A percentile compares a stretch with the other conserved stretches of the same genome.
Evolutionary conservation across 2,113 vertebrate species (phyloP).

Genomic region (Burhinus oedicnemus): DNA sequence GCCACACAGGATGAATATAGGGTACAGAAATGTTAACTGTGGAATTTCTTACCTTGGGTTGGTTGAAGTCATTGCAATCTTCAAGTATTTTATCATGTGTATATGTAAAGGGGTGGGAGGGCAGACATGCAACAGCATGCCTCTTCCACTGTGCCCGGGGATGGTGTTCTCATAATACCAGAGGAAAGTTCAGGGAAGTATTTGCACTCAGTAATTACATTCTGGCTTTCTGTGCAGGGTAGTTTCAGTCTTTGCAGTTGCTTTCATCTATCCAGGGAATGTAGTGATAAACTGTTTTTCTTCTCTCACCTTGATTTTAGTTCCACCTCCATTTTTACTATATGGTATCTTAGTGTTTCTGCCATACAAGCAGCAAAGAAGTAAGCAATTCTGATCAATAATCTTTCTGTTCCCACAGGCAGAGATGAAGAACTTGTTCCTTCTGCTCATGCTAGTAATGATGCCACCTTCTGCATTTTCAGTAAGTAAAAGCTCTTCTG

Average conservation of each 20-base stretch:
- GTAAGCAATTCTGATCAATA: background rate
- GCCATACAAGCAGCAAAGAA: background rate
- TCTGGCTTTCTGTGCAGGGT: background rate
- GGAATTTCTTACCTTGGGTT: background rate
- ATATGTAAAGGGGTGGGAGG: background rate
- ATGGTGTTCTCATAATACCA: slow-evolving; percentile 8
- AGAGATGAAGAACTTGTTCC: slow-evolving; percentile 51
- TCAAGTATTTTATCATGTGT: background rate
- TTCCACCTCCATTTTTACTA: background rate
- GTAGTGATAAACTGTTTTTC: background rate
- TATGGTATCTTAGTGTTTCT: background rate
- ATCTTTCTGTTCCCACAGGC: slow-evolving; percentile 39
- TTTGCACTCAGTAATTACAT: background rate
- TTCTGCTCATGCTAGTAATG: slow-evolving; percentile 30
- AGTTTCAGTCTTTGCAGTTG: background rate
- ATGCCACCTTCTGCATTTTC: slow-evolving; percentile 14
- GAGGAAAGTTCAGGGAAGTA: slow-evolving; percentile 49
- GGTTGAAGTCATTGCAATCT: slow-evolving; percentile 25
- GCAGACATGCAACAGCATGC: slow-evolving; percentile 46
- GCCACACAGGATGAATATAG: background rate
- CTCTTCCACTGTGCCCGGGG: background rate
- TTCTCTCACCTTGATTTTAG: background rate
- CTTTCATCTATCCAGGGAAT: background rate
- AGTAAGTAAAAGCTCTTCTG: slow-evolving; percentile 61
- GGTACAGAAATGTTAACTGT: background rate